phyloP scores from a whole-genome alignment of 2,888 invertebrate species.

The Eudasyphora cyanicolor region DNA sequence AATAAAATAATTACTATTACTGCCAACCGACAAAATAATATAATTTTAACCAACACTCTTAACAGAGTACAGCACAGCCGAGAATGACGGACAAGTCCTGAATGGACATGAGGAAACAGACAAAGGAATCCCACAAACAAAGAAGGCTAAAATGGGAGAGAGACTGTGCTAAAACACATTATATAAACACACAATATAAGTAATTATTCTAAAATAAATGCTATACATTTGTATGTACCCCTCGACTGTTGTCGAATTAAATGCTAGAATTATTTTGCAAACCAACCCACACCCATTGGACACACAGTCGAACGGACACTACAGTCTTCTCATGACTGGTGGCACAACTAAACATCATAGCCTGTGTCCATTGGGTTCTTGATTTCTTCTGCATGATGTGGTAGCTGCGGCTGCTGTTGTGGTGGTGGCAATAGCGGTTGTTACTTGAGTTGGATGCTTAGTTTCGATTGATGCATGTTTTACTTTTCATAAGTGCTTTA shows the following conservation, averaged over 20 bases:
- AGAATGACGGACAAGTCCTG: neutral
- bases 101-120: neutral
- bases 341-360: neutral
- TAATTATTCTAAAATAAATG: neutral
- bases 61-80: too few relatives aligned
- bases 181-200: too few relatives aligned
- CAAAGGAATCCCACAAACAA: neutral
- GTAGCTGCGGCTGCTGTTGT: neutral
- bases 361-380: neutral
- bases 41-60: conserved; percentile 30
- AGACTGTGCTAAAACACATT: too few relatives aligned
- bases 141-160: neutral
- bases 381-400: too few relatives aligned
- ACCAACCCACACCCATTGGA: neutral
- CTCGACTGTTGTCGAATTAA: neutral
- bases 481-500: neutral
- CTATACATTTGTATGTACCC: neutral
- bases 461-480: neutral
- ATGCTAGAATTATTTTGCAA: neutral
- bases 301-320: too few relatives aligned
- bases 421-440: neutral
- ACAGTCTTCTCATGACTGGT: neutral
- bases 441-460: neutral
- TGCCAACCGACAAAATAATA: conserved; percentile 42
- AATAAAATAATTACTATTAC: conserved; percentile 60